These are phyloP conservation scores for Miniopterus natalensis DNA, from an alignment of 2,113 vertebrate genomes.

Conservation along the genomic window DNA sequence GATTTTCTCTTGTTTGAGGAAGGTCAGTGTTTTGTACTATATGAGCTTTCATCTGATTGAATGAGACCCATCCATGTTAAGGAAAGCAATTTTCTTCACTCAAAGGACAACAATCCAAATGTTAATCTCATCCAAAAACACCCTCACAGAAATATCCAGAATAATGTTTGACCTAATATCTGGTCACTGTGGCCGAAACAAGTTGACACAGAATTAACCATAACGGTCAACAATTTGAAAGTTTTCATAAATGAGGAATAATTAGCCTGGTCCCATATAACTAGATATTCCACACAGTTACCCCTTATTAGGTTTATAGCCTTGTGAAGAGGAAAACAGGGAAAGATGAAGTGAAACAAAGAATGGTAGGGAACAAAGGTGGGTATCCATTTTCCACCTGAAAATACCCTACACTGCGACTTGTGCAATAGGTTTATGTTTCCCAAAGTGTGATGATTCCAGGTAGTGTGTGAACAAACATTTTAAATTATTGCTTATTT, in stretches of 20 bases:
- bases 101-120: not conserved
- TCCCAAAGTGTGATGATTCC: not conserved
- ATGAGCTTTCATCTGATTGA: not conserved
- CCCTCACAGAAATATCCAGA: not conserved
- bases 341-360: not conserved
- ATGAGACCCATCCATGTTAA: not conserved
- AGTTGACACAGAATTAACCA: slow-evolving; percentile 10
- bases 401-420: not conserved
- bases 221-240: not conserved
- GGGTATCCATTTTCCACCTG: not conserved
- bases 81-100: not conserved
- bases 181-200: not conserved
- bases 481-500: slow-evolving; percentile 8
- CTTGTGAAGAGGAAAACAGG: not conserved
- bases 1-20: not conserved
- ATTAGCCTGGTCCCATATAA: not conserved
- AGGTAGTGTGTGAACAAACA: not conserved
- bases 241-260: not conserved
- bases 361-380: not conserved
- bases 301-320: not conserved
- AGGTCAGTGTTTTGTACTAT: slow-evolving; percentile 6
- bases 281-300: not conserved
- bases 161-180: slow-evolving; percentile 20
- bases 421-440: not conserved
- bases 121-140: not conserved